A percentile compares a stretch with the other conserved stretches of the same genome.
These are phyloP conservation scores for Arnoldichthys spilopterus DNA, from an alignment of 2,797 vertebrate species.

Conservation along the genomic window DNA sequence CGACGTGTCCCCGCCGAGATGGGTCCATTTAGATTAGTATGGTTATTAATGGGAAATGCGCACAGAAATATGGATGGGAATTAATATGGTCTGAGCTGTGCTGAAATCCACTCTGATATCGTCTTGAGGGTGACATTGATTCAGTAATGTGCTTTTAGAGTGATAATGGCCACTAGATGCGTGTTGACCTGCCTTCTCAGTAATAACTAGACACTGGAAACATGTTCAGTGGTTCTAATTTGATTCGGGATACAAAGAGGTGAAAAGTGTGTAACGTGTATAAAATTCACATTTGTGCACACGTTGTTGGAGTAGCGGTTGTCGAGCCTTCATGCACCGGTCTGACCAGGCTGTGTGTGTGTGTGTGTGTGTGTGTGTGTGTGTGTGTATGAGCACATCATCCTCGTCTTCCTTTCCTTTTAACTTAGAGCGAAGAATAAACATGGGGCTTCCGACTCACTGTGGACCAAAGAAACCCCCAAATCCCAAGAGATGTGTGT, in stretches of 20 bases:
- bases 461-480: background rate
- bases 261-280: background rate
- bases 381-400: background rate
- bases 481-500: conserved; percentile 13
- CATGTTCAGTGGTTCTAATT: background rate
- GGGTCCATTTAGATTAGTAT: conserved; percentile 55
- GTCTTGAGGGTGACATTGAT: conserved; percentile 46
- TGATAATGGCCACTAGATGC: conserved; percentile 17
- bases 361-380: background rate
- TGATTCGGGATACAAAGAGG: background rate
- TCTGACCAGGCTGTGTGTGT: background rate
- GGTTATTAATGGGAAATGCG: conserved; percentile 48
- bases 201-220: conserved; percentile 23
- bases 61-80: conserved; percentile 47
- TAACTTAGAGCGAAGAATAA: conserved; percentile 69
- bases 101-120: conserved; percentile 12
- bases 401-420: conserved; percentile 8
- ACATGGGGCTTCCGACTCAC: conserved; percentile 73
- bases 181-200: conserved; percentile 34
- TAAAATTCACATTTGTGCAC: background rate
- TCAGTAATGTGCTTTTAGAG: conserved; percentile 39
- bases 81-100: conserved; percentile 23
- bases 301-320: background rate
- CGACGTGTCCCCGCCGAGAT: conserved; percentile 45
- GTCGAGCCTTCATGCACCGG: background rate